Evolutionary conservation across 1,140 invertebrate genomes (phyloP), one percentile per base, ranked within the genome.

Genomic region (Oedothorax gibbosus): DNA sequence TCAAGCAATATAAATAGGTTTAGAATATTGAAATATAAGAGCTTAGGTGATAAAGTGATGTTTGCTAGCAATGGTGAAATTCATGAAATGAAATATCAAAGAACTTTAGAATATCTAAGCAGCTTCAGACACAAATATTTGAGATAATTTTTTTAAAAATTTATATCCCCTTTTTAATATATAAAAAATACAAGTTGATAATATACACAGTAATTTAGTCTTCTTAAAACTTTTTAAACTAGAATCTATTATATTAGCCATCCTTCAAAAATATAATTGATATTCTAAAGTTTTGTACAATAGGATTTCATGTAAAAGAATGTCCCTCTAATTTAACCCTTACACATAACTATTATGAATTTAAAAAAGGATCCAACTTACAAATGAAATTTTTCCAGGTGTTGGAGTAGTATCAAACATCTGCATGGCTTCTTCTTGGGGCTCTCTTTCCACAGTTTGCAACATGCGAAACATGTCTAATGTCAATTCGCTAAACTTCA

Each of bases 391-490:
- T 87, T 95, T 92, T 64, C 94, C 94, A 53, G 94, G 93, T 4
- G 95, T 95, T 11, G 96, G 96, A 64, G 96, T 97, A 18, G 95
- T 94, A 89, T 97, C 96, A 89, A 95, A 95, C 60, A 95, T 91
- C 89, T 96, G 95, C 88, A 94, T 94, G 21, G 93, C 85, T 80
- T 89, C 87, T 86, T 88, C 87, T 51, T 86, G 81, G 14, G 96
- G 96, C 89, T 99, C 97, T 86, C 96, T 91, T 90, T 99, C 97
- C 69, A 99, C 90, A 2, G 96, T 97, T 91, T 99, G 97, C 64
- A 99, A 92, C 94, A 99, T 98, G 87, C 97, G 92, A 89, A 97
- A 99, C 97, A 99, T 99, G 91, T 99, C 98, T 92, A 99, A 94
- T 20, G 98, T 98, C 79, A 99, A 91, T 90, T 99, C 97, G 87